A percentile compares a stretch with the other conserved stretches of the same genome.
phyloP scores from a whole-genome alignment of 2,888 invertebrate species.

The Eupithecia tripunctaria region DNA sequence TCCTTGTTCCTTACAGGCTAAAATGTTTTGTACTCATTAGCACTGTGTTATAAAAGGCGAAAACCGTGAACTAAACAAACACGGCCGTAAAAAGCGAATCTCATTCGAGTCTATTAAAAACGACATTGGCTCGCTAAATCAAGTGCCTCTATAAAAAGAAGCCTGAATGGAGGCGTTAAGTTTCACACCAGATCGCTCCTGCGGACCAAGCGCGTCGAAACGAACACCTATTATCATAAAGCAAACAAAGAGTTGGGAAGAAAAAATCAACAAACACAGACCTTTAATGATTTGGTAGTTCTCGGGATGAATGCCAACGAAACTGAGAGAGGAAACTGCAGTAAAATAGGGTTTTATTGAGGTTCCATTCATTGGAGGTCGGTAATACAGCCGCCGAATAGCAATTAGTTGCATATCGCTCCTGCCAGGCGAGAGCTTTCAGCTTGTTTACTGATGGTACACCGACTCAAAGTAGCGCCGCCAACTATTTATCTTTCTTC shows the following conservation, averaged over 20 bases:
- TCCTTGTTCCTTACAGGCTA: constrained; percentile 27
- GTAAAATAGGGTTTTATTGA: constrained; percentile 78
- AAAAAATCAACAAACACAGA: constrained; percentile 79
- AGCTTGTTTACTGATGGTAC: constrained; percentile 6
- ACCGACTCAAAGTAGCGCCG: no score
- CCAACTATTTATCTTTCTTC: no score
- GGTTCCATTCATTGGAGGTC: constrained; percentile 63
- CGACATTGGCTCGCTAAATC: constrained; percentile 77
- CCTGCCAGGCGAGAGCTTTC: not conserved
- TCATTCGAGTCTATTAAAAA: constrained; percentile 71
- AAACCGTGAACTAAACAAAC: constrained; percentile 54
- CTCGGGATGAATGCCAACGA: constrained; percentile 79
- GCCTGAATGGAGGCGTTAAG: constrained; percentile 81
- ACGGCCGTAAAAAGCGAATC: constrained; percentile 62
- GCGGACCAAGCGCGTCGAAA: constrained; percentile 69
- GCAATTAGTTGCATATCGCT: constrained; percentile 57
- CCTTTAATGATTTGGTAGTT: constrained; percentile 81
- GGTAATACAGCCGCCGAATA: constrained; percentile 57
- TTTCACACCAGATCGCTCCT: constrained; percentile 80
- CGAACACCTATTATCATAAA: constrained; percentile 84
- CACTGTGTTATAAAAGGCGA: constrained; percentile 47
- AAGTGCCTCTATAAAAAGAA: constrained; percentile 78
- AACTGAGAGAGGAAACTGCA: constrained; percentile 74
- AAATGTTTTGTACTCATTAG: constrained; percentile 38
- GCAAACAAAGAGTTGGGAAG: constrained; percentile 73